A percentile compares a stretch with the other conserved stretches of the same genome.
Conservation (phyloP, 2,888 invertebrate genomes). For the Tachina lurida region DNA sequence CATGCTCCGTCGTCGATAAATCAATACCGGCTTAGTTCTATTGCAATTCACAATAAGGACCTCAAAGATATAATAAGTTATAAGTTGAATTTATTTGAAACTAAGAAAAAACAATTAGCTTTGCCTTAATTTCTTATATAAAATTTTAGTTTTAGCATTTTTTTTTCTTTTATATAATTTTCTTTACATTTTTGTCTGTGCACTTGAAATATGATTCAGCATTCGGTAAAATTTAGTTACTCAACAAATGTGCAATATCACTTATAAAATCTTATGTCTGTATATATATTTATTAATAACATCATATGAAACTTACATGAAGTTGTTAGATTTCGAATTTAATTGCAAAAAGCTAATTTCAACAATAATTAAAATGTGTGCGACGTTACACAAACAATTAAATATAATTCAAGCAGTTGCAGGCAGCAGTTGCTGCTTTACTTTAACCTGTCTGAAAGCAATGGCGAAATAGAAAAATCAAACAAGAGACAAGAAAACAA, state of each 20-base stretch:
- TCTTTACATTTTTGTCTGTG: neutral
- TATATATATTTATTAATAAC: conserved; percentile 38
- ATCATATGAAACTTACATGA: neutral
- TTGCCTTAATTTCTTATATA: too few species aligned
- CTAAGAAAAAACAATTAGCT: too few species aligned
- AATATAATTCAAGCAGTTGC: conserved; percentile 49
- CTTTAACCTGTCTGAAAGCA: conserved; percentile 36
- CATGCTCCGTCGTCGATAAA: too few species aligned
- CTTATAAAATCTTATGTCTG: conserved; percentile 7
- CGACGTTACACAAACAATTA: conserved; percentile 61
- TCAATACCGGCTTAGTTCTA: too few species aligned
- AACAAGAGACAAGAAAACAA: neutral
- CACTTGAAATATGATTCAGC: neutral
- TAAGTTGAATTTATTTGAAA: too few species aligned
- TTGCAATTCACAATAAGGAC: too few species aligned
- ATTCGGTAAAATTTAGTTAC: conserved; percentile 20
- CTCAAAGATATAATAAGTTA: too few species aligned
- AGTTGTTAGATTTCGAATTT: conserved; percentile 47
- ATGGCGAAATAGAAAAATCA: conserved; percentile 21
- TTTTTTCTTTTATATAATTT: neutral
- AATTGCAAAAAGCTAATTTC: conserved; percentile 56
- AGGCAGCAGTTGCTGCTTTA: conserved; percentile 18
- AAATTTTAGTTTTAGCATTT: too few species aligned
- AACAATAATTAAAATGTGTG: conserved; percentile 59
- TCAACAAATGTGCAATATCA: conserved; percentile 38